These are phyloP conservation scores for Edolisoma coerulescens DNA, from an alignment of 2,113 vertebrate genomes.

Conservation along the genomic window DNA sequence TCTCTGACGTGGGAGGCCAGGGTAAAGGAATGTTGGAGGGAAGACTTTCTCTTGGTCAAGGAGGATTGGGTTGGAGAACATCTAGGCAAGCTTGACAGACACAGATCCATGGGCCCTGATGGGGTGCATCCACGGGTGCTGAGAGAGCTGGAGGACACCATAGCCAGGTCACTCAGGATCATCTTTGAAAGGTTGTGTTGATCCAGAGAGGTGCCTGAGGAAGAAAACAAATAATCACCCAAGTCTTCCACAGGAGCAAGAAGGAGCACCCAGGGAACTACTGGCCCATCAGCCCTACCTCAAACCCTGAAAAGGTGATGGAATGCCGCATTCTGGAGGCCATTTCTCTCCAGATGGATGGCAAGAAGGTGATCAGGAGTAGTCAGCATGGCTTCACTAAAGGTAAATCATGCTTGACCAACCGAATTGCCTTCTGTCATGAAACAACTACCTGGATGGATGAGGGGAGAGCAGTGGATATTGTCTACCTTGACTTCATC, in stretches of 20 bases:
- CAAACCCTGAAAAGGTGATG: not conserved
- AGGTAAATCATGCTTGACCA: not conserved
- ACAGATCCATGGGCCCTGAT: not conserved
- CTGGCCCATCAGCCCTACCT: not conserved
- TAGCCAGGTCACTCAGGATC: fast-evolving
- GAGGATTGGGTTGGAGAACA: not conserved
- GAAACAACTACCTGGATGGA: not conserved
- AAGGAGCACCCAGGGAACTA: not conserved
- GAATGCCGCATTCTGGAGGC: not conserved
- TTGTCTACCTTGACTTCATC: not conserved
- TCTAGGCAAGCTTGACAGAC: not conserved
- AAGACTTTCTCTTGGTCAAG: not conserved
- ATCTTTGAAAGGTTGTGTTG: not conserved
- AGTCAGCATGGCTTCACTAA: not conserved
- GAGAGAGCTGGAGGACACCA: not conserved
- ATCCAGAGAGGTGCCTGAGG: not conserved
- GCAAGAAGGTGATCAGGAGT: not conserved
- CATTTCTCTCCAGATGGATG: not conserved
- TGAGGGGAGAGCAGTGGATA: not conserved
- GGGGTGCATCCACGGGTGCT: fast-evolving
- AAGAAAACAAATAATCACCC: not conserved
- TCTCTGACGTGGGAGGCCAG: not conserved
- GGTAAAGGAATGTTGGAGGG: not conserved
- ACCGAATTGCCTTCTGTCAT: not conserved
- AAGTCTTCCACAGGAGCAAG: not conserved